phyloP scores from a whole-genome alignment of 2,888 invertebrate genomes.

The Cephonodes hylas region DNA sequence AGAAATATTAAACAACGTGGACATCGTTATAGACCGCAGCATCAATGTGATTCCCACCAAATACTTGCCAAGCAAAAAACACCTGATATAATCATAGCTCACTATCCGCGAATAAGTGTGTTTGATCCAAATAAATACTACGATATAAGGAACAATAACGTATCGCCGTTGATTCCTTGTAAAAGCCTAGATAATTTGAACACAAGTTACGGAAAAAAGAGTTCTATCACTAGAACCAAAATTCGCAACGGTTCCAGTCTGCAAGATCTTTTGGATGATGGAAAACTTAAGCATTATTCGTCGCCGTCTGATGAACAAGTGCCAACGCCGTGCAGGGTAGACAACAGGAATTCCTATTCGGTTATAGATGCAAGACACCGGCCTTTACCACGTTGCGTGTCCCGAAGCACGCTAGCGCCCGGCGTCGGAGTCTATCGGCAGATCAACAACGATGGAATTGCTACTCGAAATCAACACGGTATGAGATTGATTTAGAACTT shows the following conservation, averaged over 20 bases:
- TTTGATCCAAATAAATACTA: slow-evolving; percentile 65
- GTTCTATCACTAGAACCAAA: slow-evolving; percentile 41
- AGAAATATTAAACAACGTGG: slow-evolving; percentile 67
- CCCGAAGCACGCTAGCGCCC: slow-evolving; percentile 56
- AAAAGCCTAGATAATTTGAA: slow-evolving; percentile 76
- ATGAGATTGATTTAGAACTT: slow-evolving; percentile 23
- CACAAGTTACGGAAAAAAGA: slow-evolving; percentile 48
- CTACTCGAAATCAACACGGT: slow-evolving; percentile 47
- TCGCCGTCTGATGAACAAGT: slow-evolving; percentile 53
- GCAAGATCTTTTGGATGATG: slow-evolving; percentile 66
- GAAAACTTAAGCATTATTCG: slow-evolving; percentile 58
- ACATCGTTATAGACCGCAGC: slow-evolving; percentile 52
- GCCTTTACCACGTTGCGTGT: slow-evolving; percentile 49
- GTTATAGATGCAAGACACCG: slow-evolving; percentile 59
- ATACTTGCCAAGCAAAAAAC: slow-evolving; percentile 47
- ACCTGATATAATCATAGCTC: slow-evolving; percentile 64
- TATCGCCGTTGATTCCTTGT: slow-evolving; percentile 57
- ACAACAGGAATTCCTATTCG: slow-evolving; percentile 65
- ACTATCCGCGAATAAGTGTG: slow-evolving; percentile 63
- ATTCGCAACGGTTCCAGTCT: slow-evolving; percentile 65
- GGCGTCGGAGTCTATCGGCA: slow-evolving; percentile 70
- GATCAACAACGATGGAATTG: slow-evolving; percentile 55
- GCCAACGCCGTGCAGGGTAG: slow-evolving; percentile 42
- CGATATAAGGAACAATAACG: slow-evolving; percentile 67
- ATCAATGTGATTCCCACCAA: slow-evolving; percentile 34